phyloP scores from a whole-genome alignment of 2,888 invertebrate species.

The Stenchaetothrips biformis region DNA sequence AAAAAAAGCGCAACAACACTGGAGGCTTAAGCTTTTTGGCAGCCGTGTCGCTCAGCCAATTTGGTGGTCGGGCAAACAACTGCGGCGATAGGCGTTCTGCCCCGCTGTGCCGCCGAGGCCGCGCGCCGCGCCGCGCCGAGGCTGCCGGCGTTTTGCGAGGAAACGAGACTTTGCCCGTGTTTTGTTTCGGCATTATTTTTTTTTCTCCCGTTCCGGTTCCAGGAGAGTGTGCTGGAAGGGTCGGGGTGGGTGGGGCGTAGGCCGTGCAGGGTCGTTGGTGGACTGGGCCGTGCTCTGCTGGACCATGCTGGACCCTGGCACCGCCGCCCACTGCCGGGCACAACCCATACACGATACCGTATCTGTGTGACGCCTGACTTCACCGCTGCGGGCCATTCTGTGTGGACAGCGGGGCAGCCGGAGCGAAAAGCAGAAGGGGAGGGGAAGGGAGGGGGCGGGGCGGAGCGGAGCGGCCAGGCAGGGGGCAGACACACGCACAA shows the following conservation, averaged over 20 bases:
- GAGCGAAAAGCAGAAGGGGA: not conserved
- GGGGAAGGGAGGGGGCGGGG: not conserved
- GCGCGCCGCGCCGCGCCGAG: not conserved
- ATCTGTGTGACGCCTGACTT: slow-evolving; percentile 24
- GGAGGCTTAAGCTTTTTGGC: too few relatives aligned
- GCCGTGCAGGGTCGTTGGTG: not conserved
- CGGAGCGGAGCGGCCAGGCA: not conserved
- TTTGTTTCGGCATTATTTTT: not conserved
- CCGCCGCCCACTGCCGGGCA: not conserved
- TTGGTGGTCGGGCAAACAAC: too few relatives aligned
- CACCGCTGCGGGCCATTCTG: slow-evolving; percentile 18
- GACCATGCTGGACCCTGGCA: not conserved
- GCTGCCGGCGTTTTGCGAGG: not conserved
- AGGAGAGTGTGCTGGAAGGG: not conserved
- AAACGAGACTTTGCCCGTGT: not conserved
- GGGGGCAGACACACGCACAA: not conserved
- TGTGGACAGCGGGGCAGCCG: not conserved
- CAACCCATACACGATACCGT: slow-evolving; percentile 9
- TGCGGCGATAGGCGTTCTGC: not conserved
- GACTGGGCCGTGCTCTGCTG: not conserved
- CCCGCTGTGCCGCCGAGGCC: not conserved
- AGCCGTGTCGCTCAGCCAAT: too few relatives aligned
- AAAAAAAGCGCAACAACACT: too few relatives aligned
- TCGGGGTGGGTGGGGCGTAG: not conserved
- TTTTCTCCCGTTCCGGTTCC: not conserved